A percentile compares a stretch with the other conserved stretches of the same genome.
Conservation (phyloP, 2,888 invertebrate genomes). For the Zaprionus lineosus region DNA sequence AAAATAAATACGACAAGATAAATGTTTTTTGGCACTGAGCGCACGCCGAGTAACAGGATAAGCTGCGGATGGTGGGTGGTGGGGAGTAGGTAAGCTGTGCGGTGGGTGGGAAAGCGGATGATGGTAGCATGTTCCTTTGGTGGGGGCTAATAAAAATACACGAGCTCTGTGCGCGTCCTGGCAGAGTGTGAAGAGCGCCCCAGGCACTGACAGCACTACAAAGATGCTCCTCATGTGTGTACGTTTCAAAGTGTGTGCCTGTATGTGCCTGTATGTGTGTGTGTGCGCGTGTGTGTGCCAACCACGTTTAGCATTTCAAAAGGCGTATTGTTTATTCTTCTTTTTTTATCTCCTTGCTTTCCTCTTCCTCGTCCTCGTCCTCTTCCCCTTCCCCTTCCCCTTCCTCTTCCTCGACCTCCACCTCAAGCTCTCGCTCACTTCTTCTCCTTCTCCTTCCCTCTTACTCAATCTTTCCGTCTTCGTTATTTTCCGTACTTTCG, state of each 20-base stretch:
- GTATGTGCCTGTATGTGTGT: conserved; percentile 7
- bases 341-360: too few relatives aligned
- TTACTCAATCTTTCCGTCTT: too few relatives aligned
- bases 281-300: conserved; percentile 33
- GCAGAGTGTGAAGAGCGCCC: conserved; percentile 58
- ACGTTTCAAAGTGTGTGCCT: conserved; percentile 15
- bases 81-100: neutral
- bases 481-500: conserved; percentile 46
- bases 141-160: conserved; percentile 67
- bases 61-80: conserved; percentile 12
- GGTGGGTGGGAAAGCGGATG: conserved; percentile 6
- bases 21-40: conserved; percentile 56
- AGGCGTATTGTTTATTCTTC: conserved; percentile 69
- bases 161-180: conserved; percentile 56
- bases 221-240: conserved; percentile 3
- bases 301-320: conserved; percentile 77
- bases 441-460: too few relatives aligned
- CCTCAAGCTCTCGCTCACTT: too few relatives aligned
- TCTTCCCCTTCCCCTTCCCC: too few relatives aligned
- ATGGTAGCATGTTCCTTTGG: neutral
- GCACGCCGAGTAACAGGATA: conserved; percentile 61
- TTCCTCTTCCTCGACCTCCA: too few relatives aligned
- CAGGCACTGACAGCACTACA: conserved; percentile 29
- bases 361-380: too few relatives aligned
- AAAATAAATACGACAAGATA: conserved; percentile 77